Base-by-base conservation (phyloP, 1,140 invertebrate species). In the Ceratitis capitata region DNA sequence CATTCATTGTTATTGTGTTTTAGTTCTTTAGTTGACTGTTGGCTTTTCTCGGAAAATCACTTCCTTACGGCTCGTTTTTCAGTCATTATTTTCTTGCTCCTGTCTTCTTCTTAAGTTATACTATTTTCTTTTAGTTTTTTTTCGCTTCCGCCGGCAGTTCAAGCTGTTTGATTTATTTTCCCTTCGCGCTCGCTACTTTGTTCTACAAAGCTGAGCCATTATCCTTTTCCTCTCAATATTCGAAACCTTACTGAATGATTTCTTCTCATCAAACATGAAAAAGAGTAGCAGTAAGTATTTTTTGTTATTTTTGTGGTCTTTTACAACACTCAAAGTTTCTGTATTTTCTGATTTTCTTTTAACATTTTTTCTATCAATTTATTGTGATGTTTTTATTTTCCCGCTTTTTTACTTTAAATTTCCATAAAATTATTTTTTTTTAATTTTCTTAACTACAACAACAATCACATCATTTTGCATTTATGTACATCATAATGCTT, bases 401-500 rank as follows among this genome's bases (percentile, higher is more conserved):
- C n/a, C n/a, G n/a, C n/a, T n/a, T n/a, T n/a, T n/a, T n/a, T n/a
- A n/a, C n/a, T n/a, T n/a, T n/a, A n/a, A n/a, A n/a, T n/a, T n/a
- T n/a, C n/a, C n/a, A n/a, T n/a, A n/a, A n/a, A n/a, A n/a, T n/a
- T n/a, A n/a, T n/a, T n/a, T n/a, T n/a, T n/a, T n/a, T n/a, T n/a
- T n/a, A n/a, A n/a, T 64, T 35, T 29, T 39, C 51, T 9, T 39
- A 45, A 23, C 69, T 42, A 74, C 39, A 74, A 69, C 61, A 39
- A 35, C 32, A 35, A 10, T 4, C 61, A 69, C 69, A 74, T 45
- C 69, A 74, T 74, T 74, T 42, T 74, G n/a, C 69, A 74, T 42
- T 74, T 74, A n/a, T n/a, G n/a, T n/a, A 9, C 69, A 74, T 74
- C 39, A 45, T 74, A 74, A 74, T 74, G 39, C 29, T n/a, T 74